Evolutionary conservation across 2,888 invertebrate genomes (phyloP).

Genomic region (Drosophila pseudotakahashii): DNA sequence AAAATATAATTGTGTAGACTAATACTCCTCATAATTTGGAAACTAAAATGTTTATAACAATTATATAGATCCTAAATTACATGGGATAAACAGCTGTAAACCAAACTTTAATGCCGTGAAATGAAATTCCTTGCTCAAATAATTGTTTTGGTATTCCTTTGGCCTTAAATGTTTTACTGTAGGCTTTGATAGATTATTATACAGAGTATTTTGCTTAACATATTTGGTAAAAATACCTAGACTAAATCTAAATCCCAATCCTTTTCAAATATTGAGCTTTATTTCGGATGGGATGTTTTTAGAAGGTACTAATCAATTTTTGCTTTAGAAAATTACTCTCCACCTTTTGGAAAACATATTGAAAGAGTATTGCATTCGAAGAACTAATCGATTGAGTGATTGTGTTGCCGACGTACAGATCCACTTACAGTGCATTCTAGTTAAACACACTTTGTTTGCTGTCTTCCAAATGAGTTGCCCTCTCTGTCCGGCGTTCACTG

Average conservation of each 20-base stretch:
- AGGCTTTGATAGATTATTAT: no score
- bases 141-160: no score
- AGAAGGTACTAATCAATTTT: no score
- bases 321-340: no score
- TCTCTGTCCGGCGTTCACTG: slow-evolving; percentile 8
- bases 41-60: background rate
- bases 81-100: background rate
- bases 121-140: no score
- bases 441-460: slow-evolving; percentile 3
- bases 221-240: no score
- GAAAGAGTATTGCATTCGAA: background rate
- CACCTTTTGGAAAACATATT: background rate
- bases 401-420: background rate
- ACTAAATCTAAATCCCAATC: no score
- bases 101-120: no score
- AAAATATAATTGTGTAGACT: slow-evolving; percentile 12
- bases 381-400: slow-evolving; percentile 1
- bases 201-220: no score
- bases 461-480: slow-evolving; percentile 9
- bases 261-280: no score
- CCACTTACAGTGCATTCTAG: background rate
- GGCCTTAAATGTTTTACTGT: no score
- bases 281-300: background rate
- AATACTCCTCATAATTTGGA: slow-evolving; percentile 11
- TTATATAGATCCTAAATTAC: background rate